Evolutionary conservation across 2,797 vertebrate genomes (phyloP), one percentile per base, ranked within the genome.

Genomic region (Smutsia gigantea): DNA sequence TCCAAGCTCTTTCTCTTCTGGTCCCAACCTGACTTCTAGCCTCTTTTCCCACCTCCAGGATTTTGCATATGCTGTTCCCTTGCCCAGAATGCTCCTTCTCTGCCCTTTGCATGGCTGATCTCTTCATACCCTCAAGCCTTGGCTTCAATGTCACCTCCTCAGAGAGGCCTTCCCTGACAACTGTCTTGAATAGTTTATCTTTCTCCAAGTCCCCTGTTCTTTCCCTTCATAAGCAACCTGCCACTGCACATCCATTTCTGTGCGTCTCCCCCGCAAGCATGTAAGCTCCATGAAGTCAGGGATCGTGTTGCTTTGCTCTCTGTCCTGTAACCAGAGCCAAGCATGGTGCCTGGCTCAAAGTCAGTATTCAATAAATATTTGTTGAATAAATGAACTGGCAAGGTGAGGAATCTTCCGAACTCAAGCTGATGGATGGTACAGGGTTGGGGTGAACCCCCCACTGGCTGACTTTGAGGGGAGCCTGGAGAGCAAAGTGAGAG

Each of bases 401-500:
- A 49, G 37, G 37, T 69, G 72, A 95, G 53, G 82, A 55, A 10
- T 72, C 92, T 92, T 79, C 55, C 63, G 5, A 72, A 49, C 75
- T 83, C 49, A 1, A 19, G 66, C 59, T 23, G 34, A 29, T 83
- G 68, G 57, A 68, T 90, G 71, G 18, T 34, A 25, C n/a, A 7
- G 51, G 68, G 0, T 34, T 31, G 49, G 68, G 29, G 1, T 49
- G 57, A 81, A 37, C 29, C 11, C 7, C 49, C 0, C 0, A 0
- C 55, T 25, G 42, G 81, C 72, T 14, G 6, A 53, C 87, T 74
- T 53, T 63, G 51, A 0, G 2, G 68, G 68, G 21, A 83, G 29
- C 46, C 81, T 49, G 68, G 84, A 79, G 49, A 94, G 74, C 51
- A 78, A 64, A 81, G 23, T 14, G 6, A 88, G 82, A 96, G 84